Evolutionary conservation across 2,113 vertebrate species (phyloP).

Genomic region (Rutilus rutilus): DNA sequence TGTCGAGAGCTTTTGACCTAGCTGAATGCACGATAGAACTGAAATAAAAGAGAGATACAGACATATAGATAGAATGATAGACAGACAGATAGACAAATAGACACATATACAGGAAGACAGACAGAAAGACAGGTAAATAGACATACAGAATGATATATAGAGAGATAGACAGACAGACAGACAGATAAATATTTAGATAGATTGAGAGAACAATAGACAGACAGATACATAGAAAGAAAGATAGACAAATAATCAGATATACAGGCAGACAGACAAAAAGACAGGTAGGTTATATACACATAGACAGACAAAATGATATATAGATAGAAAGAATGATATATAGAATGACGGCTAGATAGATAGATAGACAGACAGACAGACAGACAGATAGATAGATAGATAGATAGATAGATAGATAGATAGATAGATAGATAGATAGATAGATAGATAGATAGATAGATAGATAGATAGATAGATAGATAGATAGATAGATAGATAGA

Average conservation of each 20-base stretch:
- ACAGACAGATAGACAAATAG: not conserved
- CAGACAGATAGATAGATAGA: not conserved
- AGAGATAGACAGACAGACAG: not conserved
- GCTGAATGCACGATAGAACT: slow-evolving; percentile 2
- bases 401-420: not conserved
- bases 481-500: not conserved
- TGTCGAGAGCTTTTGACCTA: slow-evolving; percentile 42
- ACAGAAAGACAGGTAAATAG: not conserved
- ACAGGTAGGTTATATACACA: too few relatives aligned
- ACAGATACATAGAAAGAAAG: not conserved
- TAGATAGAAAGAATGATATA: not conserved
- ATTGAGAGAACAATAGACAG: not conserved
- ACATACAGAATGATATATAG: not conserved
- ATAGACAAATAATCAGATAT: not conserved
- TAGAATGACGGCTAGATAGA: not conserved
- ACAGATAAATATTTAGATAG: not conserved
- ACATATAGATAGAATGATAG: not conserved
- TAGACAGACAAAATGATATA: not conserved
- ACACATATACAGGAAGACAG: not conserved
- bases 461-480: not conserved
- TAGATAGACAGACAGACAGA: not conserved
- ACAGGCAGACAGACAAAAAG: too few relatives aligned
- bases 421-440: not conserved
- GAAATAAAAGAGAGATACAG: not conserved
- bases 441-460: not conserved